A percentile compares a stretch with the other conserved stretches of the same genome.
Evolutionary conservation across 2,113 vertebrate species (phyloP).

Genomic region (Pachycephala philippinensis): DNA sequence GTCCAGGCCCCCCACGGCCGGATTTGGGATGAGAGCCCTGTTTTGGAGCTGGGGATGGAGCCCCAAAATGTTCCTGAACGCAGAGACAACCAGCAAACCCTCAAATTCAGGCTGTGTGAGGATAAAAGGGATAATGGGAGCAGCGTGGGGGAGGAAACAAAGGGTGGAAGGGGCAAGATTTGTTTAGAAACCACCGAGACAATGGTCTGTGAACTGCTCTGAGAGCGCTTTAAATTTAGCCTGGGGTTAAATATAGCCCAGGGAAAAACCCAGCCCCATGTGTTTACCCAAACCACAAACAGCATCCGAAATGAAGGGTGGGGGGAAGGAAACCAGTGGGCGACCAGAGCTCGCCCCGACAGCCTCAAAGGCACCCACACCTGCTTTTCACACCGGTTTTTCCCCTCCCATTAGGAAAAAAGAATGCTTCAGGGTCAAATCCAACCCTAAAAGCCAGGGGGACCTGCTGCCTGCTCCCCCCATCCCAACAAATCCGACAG

Average conservation of each 20-base stretch:
- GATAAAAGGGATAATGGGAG: neutral
- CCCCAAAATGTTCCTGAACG: neutral
- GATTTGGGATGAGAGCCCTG: neutral
- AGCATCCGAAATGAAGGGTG: neutral
- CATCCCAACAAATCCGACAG: neutral
- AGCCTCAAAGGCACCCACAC: neutral
- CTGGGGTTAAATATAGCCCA: slow-evolving; percentile 13
- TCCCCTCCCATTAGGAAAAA: accelerated
- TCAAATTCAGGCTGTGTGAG: neutral
- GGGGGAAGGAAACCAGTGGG: neutral
- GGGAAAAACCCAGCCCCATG: neutral
- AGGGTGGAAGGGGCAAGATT: neutral
- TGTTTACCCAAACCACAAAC: slow-evolving; percentile 10
- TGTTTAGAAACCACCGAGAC: slow-evolving; percentile 16
- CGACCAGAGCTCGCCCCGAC: neutral
- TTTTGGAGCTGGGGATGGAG: neutral
- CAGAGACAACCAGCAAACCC: neutral
- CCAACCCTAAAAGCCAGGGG: neutral
- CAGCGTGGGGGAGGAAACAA: neutral
- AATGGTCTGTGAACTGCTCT: neutral
- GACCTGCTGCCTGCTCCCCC: neutral
- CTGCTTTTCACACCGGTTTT: neutral
- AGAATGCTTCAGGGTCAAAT: neutral
- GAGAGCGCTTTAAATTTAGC: neutral
- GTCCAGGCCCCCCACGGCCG: accelerated